Evolutionary conservation across 2,113 vertebrate genomes (phyloP).

Genomic region (Accipiter cooperii): DNA sequence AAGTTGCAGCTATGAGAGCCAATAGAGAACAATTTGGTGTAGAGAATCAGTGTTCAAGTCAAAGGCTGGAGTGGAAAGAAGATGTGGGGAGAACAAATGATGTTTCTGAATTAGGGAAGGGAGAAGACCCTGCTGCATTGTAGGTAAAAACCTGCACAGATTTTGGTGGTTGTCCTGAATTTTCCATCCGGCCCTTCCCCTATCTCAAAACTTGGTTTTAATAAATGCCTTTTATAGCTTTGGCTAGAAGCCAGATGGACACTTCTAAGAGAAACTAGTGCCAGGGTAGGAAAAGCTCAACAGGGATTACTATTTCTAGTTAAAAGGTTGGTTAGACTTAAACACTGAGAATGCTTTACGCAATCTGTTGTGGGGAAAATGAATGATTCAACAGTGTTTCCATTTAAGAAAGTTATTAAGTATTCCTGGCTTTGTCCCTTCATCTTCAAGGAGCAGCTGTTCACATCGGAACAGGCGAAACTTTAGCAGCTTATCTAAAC

Average conservation of each 20-base stretch:
- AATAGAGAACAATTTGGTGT: neutral
- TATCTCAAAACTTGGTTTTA: neutral
- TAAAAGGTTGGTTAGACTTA: neutral
- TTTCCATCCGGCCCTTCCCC: neutral
- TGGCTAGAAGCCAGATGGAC: neutral
- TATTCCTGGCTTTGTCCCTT: slow-evolving; percentile 15
- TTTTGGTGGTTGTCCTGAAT: neutral
- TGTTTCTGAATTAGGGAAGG: neutral
- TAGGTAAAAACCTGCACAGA: neutral
- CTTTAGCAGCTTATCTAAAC: slow-evolving; percentile 26
- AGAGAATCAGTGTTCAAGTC: neutral
- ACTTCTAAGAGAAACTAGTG: neutral
- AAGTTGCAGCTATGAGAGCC: neutral
- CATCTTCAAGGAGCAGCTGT: slow-evolving; percentile 29
- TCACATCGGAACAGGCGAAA: neutral
- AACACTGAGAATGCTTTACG: neutral
- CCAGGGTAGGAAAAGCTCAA: neutral
- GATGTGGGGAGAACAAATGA: neutral
- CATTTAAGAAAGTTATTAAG: slow-evolving; percentile 26
- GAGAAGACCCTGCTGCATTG: neutral
- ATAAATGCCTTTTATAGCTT: neutral
- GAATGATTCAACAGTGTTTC: slow-evolving; percentile 13
- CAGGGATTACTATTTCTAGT: neutral
- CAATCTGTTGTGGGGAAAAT: neutral
- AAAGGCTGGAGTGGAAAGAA: neutral